These are phyloP conservation scores for Fabriciana adippe DNA, from an alignment of 2,888 invertebrate species.

Conservation along the genomic window DNA sequence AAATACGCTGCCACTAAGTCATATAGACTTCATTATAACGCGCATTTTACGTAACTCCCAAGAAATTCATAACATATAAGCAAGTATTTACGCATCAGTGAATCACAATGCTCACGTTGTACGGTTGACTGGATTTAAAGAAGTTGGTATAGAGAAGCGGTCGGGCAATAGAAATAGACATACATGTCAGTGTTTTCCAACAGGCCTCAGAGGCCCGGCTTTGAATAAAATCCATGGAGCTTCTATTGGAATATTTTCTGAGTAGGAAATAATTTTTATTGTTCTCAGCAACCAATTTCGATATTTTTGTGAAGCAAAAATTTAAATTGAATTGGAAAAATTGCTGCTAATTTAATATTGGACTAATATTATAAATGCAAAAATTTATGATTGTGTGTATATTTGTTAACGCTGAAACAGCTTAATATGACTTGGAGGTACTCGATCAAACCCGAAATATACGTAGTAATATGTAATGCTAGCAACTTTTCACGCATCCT, in stretches of 20 bases:
- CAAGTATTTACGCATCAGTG: slow-evolving; percentile 7
- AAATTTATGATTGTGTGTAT: no score
- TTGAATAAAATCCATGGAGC: slow-evolving; percentile 10
- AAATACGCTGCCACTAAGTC: background rate
- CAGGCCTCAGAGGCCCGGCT: background rate
- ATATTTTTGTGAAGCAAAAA: no score
- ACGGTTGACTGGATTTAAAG: slow-evolving; percentile 17
- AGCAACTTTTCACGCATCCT: no score
- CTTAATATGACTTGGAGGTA: no score
- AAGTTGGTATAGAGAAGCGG: slow-evolving; percentile 12
- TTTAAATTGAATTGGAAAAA: no score
- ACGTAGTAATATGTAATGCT: no score
- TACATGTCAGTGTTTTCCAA: background rate
- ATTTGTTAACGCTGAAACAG: no score
- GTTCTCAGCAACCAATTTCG: background rate
- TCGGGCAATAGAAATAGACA: background rate
- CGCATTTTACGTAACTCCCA: slow-evolving; percentile 6
- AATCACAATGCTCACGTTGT: slow-evolving; percentile 3
- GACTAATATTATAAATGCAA: no score
- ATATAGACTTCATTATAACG: background rate
- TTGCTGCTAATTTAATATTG: no score
- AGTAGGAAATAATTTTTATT: slow-evolving; percentile 4
- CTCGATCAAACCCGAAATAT: no score
- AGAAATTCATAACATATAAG: slow-evolving; percentile 7
- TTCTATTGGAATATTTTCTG: background rate